phyloP scores from a whole-genome alignment of 1,140 invertebrate species.

The Nilaparvata lugens region DNA sequence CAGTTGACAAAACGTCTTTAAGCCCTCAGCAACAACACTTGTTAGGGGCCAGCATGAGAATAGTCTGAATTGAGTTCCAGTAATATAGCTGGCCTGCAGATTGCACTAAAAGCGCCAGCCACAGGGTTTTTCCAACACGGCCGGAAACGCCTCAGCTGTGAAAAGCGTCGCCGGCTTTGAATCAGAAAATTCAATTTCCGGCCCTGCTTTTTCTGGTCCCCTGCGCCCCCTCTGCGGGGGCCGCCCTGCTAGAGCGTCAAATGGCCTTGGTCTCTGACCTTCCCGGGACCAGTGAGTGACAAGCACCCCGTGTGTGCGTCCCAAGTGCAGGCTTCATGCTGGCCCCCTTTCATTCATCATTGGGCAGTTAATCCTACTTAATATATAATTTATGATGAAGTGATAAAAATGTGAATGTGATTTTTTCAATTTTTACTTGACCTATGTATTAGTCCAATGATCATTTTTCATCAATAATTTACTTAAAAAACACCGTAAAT shows the following conservation, averaged over 20 bases:
- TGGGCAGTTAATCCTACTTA: no score
- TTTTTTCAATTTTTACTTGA: no score
- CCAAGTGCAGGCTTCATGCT: conserved; percentile 45
- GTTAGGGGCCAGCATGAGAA: conserved; percentile 39
- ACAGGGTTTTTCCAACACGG: conserved; percentile 43
- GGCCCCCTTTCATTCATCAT: conserved; percentile 12
- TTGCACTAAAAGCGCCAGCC: conserved; percentile 45
- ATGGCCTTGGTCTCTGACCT: conserved; percentile 45
- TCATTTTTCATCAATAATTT: no score
- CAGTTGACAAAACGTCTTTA: background rate
- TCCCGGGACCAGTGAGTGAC: conserved; percentile 44
- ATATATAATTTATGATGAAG: no score
- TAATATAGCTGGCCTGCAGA: conserved; percentile 36
- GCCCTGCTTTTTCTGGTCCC: conserved; percentile 43
- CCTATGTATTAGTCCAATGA: no score
- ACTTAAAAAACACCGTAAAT: no score
- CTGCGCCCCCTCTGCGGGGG: conserved; percentile 41
- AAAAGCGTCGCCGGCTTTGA: conserved; percentile 26
- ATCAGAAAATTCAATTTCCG: conserved; percentile 3
- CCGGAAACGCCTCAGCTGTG: conserved; percentile 27
- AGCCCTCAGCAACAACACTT: conserved; percentile 15
- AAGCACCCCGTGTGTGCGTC: conserved; percentile 43
- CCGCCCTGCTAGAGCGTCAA: conserved; percentile 42
- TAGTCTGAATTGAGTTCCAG: conserved; percentile 52
- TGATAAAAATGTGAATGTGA: no score